phyloP scores from a whole-genome alignment of 2,113 vertebrate species.

The Rhinolophus ferrumequinum region DNA sequence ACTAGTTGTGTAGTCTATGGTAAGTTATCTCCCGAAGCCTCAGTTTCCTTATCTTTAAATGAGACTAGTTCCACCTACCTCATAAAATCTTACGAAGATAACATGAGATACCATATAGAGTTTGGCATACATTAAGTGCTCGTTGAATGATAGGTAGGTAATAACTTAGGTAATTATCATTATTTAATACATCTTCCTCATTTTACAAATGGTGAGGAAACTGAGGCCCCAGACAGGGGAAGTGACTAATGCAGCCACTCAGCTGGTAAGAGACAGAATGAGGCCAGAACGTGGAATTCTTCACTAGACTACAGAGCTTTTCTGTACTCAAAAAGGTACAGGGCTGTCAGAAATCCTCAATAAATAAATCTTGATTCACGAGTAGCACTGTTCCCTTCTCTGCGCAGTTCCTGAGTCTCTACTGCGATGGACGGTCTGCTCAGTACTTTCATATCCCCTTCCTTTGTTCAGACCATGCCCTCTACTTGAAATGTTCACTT shows the following conservation, averaged over 20 bases:
- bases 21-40: neutral
- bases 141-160: slow-evolving; percentile 19
- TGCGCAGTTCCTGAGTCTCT: neutral
- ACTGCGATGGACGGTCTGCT: neutral
- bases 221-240: neutral
- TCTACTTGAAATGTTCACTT: neutral
- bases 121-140: neutral
- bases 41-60: neutral
- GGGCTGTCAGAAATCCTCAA: neutral
- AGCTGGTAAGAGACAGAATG: neutral
- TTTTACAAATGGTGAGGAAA: slow-evolving; percentile 42
- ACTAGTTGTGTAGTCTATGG: neutral
- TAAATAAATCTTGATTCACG: neutral
- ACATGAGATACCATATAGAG: neutral
- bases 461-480: neutral
- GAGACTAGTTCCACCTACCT: neutral
- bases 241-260: neutral
- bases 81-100: slow-evolving; percentile 5
- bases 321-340: neutral
- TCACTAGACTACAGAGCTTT: neutral
- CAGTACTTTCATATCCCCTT: neutral
- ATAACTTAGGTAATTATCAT: slow-evolving; percentile 28
- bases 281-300: neutral
- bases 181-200: slow-evolving; percentile 3
- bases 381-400: neutral